Conservation (phyloP, 2,113 vertebrate genomes). For the Anoura caudifer region DNA sequence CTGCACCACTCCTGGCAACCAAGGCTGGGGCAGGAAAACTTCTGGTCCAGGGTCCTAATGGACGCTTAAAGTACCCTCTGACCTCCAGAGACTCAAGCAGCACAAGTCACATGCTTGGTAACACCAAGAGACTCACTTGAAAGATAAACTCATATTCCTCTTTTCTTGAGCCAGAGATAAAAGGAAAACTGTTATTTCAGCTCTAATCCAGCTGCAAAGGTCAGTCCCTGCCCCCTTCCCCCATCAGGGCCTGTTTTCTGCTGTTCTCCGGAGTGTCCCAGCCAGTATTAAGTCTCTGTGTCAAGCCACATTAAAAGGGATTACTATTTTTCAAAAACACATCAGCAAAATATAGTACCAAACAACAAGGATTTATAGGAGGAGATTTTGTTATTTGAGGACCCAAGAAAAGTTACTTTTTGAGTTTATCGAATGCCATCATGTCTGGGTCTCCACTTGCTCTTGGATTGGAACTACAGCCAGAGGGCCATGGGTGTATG, state of each 20-base stretch:
- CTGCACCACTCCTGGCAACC: not conserved
- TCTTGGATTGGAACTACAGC: not conserved
- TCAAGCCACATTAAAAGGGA: not conserved
- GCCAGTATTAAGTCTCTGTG: not conserved
- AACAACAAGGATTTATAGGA: not conserved
- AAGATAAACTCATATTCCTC: not conserved
- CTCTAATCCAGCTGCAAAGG: not conserved
- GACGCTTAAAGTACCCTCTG: not conserved
- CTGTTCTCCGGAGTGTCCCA: not conserved
- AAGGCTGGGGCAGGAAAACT: not conserved
- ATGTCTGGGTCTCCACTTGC: not conserved
- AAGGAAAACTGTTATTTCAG: not conserved
- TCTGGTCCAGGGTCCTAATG: not conserved
- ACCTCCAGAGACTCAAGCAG: not conserved
- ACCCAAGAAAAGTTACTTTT: conserved; percentile 25
- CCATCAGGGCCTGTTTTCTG: not conserved
- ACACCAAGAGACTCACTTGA: not conserved
- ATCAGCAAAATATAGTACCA: not conserved
- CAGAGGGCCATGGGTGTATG: not conserved
- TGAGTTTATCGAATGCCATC: not conserved
- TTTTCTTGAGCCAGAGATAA: not conserved
- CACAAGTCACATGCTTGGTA: not conserved
- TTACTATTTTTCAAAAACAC: not conserved
- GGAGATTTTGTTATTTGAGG: conserved; percentile 28
- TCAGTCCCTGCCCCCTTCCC: no score